Percentiles rank a stretch among this genome's conserved stretches.
Evolutionary conservation across 2,888 invertebrate species (phyloP).

Genomic region (Spisula solida): DNA sequence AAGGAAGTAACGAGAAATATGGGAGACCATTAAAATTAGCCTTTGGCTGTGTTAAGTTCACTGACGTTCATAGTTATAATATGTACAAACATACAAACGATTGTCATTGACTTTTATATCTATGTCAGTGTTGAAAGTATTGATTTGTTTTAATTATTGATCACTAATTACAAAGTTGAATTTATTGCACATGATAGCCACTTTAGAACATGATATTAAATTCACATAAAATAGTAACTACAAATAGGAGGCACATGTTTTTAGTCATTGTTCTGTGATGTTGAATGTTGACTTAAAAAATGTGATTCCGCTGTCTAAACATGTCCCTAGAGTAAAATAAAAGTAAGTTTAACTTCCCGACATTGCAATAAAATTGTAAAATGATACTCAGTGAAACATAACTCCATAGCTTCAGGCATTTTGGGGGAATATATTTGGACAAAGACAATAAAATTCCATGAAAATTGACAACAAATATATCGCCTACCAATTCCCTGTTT

Average conservation of each 20-base stretch:
- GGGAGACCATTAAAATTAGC: conserved; percentile 3
- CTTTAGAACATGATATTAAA: not conserved
- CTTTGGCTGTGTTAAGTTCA: not conserved
- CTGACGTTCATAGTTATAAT: not conserved
- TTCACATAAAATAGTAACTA: not conserved
- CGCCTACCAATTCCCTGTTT: not conserved
- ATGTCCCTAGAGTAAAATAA: not conserved
- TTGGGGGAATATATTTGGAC: not conserved
- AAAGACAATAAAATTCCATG: not conserved
- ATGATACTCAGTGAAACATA: not conserved
- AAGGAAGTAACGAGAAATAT: not conserved
- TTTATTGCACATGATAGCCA: not conserved
- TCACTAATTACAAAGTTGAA: not conserved
- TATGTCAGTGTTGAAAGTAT: not conserved
- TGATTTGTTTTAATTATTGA: not conserved
- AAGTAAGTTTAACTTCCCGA: not conserved
- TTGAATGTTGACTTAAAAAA: not conserved
- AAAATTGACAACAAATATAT: not conserved
- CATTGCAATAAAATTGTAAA: conserved; percentile 1
- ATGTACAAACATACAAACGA: not conserved
- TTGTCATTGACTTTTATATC: not conserved
- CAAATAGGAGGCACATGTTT: not conserved
- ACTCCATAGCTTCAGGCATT: not conserved
- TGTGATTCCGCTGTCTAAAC: not conserved
- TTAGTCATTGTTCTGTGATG: not conserved